Evolutionary conservation across 30 jellyfish, hydroid and myxozoan species (phyloP).

Genomic region (Chironex yamaguchii): DNA sequence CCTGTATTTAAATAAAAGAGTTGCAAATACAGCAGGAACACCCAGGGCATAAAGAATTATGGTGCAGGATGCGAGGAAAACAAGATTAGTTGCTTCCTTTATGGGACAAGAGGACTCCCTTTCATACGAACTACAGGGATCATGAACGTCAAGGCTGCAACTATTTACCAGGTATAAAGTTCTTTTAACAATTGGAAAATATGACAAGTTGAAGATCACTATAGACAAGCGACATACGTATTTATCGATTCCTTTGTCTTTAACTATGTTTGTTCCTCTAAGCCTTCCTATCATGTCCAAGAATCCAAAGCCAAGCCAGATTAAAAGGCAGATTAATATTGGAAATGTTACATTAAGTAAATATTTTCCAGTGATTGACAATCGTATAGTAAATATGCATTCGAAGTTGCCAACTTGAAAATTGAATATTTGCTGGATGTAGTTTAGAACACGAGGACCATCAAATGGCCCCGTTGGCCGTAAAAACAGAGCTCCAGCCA

Average conservation of each 20-base stretch:
- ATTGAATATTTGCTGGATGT: conserved; percentile 40
- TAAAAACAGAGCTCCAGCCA: conserved; percentile 52
- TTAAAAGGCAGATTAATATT: neutral
- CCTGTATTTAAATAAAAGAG: conserved; percentile 37
- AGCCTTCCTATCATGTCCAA: neutral
- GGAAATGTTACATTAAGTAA: conserved; percentile 54
- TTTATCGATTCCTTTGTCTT: neutral
- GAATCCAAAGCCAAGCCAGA: neutral
- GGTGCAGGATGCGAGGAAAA: neutral
- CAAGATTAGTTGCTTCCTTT: neutral
- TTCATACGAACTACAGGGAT: conserved; percentile 29
- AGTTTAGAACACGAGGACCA: conserved; percentile 23
- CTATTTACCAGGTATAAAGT: conserved; percentile 39
- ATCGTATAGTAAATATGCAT: conserved; percentile 39
- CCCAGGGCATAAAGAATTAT: conserved; percentile 58
- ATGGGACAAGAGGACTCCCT: conserved; percentile 59
- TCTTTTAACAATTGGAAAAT: conserved; percentile 60
- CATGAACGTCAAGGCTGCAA: conserved; percentile 10
- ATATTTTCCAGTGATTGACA: conserved; percentile 27
- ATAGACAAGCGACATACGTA: conserved; percentile 32
- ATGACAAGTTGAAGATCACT: conserved; percentile 54
- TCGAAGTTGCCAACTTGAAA: conserved; percentile 44
- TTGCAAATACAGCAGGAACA: conserved; percentile 36
- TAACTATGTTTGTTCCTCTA: neutral
- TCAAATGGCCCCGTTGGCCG: conserved; percentile 62